phyloP scores from a whole-genome alignment of 1,140 invertebrate species.

The Apocrypta bakeri region DNA sequence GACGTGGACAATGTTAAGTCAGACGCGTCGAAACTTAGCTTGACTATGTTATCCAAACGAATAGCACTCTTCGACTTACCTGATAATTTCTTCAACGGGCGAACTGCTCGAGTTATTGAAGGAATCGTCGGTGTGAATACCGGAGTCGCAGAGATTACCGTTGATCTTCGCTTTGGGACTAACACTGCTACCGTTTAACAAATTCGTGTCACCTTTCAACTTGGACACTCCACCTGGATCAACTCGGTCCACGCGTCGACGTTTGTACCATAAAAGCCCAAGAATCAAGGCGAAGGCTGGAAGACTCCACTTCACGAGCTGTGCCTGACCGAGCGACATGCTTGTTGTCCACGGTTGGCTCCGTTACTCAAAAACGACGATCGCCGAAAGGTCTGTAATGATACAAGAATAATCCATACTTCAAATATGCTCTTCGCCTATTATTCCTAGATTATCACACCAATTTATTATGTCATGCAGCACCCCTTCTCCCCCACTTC shows the following conservation, averaged over 20 bases:
- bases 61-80: background rate
- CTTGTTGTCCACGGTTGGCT: slow-evolving; percentile 67
- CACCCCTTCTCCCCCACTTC: too few species aligned
- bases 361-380: slow-evolving; percentile 46
- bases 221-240: slow-evolving; percentile 70
- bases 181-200: background rate
- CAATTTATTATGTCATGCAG: too few species aligned
- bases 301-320: slow-evolving; percentile 70
- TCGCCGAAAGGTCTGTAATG: slow-evolving; percentile 35
- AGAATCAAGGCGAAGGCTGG: slow-evolving; percentile 70
- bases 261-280: slow-evolving; percentile 74
- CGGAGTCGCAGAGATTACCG: slow-evolving; percentile 57
- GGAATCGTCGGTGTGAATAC: slow-evolving; percentile 57
- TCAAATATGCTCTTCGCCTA: too few species aligned
- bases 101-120: slow-evolving; percentile 42
- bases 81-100: slow-evolving; percentile 21
- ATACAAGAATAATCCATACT: background rate
- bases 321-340: slow-evolving; percentile 64
- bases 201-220: slow-evolving; percentile 43
- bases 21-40: background rate
- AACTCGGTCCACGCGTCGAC: slow-evolving; percentile 70
- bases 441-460: too few species aligned
- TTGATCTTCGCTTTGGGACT: background rate
- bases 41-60: too few species aligned
- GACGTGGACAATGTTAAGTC: background rate